Conservation (phyloP, 2,888 invertebrate genomes). For the Belgica antarctica region DNA sequence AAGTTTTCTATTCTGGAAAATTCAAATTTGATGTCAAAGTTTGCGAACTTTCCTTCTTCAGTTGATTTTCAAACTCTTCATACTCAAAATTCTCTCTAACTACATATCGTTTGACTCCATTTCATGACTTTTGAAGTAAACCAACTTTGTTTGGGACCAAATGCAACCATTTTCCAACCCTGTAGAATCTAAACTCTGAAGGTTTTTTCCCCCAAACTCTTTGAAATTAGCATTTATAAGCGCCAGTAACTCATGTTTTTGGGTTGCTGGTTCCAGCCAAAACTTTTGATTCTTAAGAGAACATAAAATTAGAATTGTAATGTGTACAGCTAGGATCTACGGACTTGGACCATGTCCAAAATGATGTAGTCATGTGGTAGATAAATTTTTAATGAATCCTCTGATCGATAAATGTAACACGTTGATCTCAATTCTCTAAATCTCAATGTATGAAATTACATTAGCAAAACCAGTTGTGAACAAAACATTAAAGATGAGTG, state of each 20-base stretch:
- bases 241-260: not conserved
- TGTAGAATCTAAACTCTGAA: not conserved
- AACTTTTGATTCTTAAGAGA: not conserved
- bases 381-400: constrained; percentile 16
- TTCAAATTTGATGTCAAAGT: too few relatives aligned
- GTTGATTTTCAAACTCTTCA: too few relatives aligned
- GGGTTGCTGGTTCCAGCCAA: not conserved
- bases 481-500: not conserved
- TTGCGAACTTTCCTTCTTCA: too few relatives aligned
- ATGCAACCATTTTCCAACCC: not conserved
- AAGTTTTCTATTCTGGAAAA: not conserved
- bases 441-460: constrained; percentile 5
- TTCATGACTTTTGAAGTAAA: not conserved
- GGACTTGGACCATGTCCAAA: not conserved
- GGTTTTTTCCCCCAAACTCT: not conserved
- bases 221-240: not conserved
- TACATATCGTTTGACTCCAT: too few relatives aligned
- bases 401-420: too few relatives aligned
- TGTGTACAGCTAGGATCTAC: not conserved
- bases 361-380: not conserved
- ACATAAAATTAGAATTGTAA: not conserved
- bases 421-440: constrained; percentile 24
- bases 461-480: constrained; percentile 6
- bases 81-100: too few relatives aligned
- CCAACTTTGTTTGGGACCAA: constrained; percentile 23